These are phyloP conservation scores for Drosophila colorata DNA, from an alignment of 2,888 invertebrate genomes.

Conservation along the genomic window DNA sequence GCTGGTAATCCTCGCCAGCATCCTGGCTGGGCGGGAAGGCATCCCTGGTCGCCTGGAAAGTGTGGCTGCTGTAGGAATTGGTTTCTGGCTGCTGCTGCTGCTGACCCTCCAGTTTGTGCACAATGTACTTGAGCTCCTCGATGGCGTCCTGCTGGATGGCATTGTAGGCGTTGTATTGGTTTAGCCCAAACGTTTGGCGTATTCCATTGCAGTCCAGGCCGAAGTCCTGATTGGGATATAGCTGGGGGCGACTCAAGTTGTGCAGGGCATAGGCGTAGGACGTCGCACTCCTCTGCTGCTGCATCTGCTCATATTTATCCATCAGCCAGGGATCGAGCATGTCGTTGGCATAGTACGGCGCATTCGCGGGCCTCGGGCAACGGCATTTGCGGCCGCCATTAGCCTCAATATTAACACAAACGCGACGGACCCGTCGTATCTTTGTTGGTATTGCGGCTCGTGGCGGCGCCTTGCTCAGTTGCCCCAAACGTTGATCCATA, in stretches of 20 bases:
- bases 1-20: too few species aligned
- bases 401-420: conserved; percentile 49
- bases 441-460: conserved; percentile 12
- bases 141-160: neutral
- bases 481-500: conserved; percentile 15
- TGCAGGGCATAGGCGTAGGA: conserved; percentile 5
- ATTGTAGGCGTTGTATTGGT: neutral
- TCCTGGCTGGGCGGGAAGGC: too few species aligned
- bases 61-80: too few species aligned
- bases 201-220: neutral
- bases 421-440: conserved; percentile 40
- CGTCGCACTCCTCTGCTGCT: neutral
- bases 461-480: conserved; percentile 10
- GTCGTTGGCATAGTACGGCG: neutral
- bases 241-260: neutral
- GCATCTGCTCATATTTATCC: conserved; percentile 4
- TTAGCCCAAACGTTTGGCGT: neutral
- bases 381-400: conserved; percentile 9
- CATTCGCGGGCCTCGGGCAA: neutral
- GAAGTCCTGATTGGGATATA: neutral
- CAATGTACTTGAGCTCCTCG: conserved; percentile 24
- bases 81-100: neutral
- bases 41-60: too few species aligned
- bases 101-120: conserved; percentile 25
- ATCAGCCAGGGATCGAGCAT: neutral